Base-by-base conservation (phyloP, 2,888 invertebrate species). In the Merodon equestris region DNA sequence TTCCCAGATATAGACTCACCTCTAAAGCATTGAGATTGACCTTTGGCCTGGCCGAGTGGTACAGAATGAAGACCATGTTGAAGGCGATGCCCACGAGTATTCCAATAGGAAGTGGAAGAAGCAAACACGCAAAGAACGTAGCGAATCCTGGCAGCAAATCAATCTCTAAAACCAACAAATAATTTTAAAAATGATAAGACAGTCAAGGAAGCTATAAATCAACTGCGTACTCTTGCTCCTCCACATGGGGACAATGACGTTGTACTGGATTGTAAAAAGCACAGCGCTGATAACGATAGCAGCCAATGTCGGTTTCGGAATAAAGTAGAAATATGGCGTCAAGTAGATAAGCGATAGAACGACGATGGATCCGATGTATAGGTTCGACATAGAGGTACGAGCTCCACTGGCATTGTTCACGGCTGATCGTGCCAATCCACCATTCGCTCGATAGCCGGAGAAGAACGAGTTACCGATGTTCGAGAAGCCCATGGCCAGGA, bases 271-370 rank as follows among this genome's bases (percentile, higher is more conserved):
- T 94, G 96, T 96, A 87, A 96, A 96, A 56, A 97, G 91, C 34
- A 97, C 97, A 44, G 97, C 97, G 19, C 95, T 94, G 77, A 97
- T 95, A 85, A 97, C 96, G 84, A 97, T 94, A 0, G 95, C 95
- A 1, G 96, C 96, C 82, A 97, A 90, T 7, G 94, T 92, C 0
- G 96, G 92, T 87, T 94, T 95, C 1, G 96, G 96, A 84, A 96
- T 96, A 87, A 91, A 97, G 86, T 91, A 94, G 88, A 96, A 97
- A 88, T 94, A 94, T 9, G 95, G 95, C 1, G 97, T 96, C 87
- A 97, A 93, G 87, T 95, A 94, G 67, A 93, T 90, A 60, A 97
- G 90, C 0, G 97, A 94, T 66, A 96, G 86, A 54, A 97, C 92
- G 44, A 97, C 96, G 85, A 97, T 91, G 12, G 92, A 85, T 27